These are phyloP conservation scores for Sorex maritimensis DNA, from an alignment of 2,797 vertebrate genomes.

Conservation along the genomic window DNA sequence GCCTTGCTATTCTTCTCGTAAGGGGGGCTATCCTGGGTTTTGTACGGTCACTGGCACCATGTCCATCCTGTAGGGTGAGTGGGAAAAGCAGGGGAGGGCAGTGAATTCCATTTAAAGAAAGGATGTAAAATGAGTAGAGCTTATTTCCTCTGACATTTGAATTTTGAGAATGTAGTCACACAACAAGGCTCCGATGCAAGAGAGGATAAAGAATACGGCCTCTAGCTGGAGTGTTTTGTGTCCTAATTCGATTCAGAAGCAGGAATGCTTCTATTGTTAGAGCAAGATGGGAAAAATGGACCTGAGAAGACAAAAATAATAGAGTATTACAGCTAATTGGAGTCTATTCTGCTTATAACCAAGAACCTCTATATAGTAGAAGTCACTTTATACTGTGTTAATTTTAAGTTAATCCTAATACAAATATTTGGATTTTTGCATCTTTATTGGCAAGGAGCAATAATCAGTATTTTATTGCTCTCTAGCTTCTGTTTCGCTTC, in stretches of 20 bases:
- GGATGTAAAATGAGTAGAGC: background rate
- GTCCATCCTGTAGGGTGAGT: background rate
- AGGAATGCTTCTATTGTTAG: background rate
- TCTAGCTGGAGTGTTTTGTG: background rate
- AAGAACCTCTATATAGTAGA: background rate
- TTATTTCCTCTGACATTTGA: conserved; percentile 22
- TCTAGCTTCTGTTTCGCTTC: background rate
- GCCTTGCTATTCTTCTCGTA: background rate
- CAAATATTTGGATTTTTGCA: conserved; percentile 27
- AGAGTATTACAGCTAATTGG: background rate
- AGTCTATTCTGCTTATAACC: background rate
- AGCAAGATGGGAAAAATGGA: background rate
- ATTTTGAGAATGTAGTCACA: conserved; percentile 15
- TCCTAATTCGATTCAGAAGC: background rate
- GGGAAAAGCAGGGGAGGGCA: background rate
- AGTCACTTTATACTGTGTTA: background rate
- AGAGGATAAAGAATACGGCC: background rate
- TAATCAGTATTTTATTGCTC: conserved; percentile 1
- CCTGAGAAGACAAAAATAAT: background rate
- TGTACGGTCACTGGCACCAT: accelerated
- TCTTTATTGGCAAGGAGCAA: background rate
- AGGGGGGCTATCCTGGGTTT: background rate
- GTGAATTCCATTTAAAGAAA: background rate
- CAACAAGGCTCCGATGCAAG: background rate
- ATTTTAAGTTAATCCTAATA: background rate